These are phyloP conservation scores for Myrmecophaga tridactyla DNA, from an alignment of 2,113 vertebrate genomes.

Conservation along the genomic window DNA sequence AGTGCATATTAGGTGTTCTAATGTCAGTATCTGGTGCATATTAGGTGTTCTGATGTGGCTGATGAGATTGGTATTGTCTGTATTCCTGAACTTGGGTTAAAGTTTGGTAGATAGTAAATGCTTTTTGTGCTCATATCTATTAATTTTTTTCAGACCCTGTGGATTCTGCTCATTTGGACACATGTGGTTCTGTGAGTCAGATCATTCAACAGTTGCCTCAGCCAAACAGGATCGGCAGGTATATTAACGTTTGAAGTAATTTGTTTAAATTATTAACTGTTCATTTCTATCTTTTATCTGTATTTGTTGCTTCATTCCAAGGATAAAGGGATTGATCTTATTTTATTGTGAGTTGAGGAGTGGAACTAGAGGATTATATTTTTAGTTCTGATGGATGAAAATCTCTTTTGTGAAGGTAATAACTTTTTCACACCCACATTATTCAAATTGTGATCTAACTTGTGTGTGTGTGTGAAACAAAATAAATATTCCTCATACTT, in stretches of 20 bases:
- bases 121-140: constrained; percentile 13
- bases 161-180: constrained; percentile 60
- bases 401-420: constrained; percentile 17
- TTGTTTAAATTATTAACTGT: constrained; percentile 4
- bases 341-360: constrained; percentile 36
- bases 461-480: constrained; percentile 38
- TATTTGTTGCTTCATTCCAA: not conserved
- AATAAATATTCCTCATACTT: constrained; percentile 18
- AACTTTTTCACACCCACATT: not conserved
- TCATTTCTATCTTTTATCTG: not conserved
- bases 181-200: constrained; percentile 43
- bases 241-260: constrained; percentile 31
- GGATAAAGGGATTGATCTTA: constrained; percentile 15
- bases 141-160: constrained; percentile 58
- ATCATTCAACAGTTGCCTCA: constrained; percentile 72
- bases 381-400: not conserved
- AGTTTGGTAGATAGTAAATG: not conserved
- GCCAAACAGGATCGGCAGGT: constrained; percentile 79
- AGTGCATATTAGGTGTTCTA: not conserved
- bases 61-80: not conserved
- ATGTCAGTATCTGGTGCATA: too few species aligned
- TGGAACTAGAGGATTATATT: not conserved
- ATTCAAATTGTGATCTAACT: not conserved
- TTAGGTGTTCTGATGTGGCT: not conserved
- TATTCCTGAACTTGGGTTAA: constrained; percentile 22